Conservation (phyloP, 1,140 invertebrate genomes). For the Lepidurus arcticus region DNA sequence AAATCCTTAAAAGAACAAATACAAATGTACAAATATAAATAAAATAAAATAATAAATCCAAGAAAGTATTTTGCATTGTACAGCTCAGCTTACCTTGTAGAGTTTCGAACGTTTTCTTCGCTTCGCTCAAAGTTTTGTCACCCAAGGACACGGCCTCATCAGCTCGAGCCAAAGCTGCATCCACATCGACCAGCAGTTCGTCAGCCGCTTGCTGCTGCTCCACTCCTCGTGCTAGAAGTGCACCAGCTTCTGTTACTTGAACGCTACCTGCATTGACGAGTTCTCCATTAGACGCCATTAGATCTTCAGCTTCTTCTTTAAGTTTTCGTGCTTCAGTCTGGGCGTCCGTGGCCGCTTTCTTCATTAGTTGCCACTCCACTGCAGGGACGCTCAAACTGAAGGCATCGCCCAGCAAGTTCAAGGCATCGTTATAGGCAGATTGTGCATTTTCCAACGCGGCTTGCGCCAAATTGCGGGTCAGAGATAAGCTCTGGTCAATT, state of each 20-base stretch:
- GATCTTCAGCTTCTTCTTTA: conserved; percentile 58
- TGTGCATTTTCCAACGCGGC: conserved; percentile 64
- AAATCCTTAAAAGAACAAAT: conserved; percentile 60
- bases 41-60: conserved; percentile 11
- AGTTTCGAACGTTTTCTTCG: conserved; percentile 75
- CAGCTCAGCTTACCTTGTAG: conserved; percentile 58
- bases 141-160: conserved; percentile 73
- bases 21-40: not conserved
- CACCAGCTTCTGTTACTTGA: conserved; percentile 48
- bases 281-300: conserved; percentile 55
- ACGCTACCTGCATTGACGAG: conserved; percentile 58
- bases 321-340: conserved; percentile 49
- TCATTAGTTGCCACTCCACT: conserved; percentile 63
- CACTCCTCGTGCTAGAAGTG: conserved; percentile 50
- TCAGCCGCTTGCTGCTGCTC: conserved; percentile 58
- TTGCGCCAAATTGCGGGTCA: conserved; percentile 61
- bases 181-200: conserved; percentile 61
- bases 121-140: conserved; percentile 77
- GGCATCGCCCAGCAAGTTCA: conserved; percentile 68
- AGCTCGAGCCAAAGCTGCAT: conserved; percentile 64
- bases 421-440: conserved; percentile 68
- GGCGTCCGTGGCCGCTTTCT: conserved; percentile 54
- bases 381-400: conserved; percentile 65
- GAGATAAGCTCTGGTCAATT: conserved; percentile 39
- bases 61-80: not conserved